Evolutionary conservation across 2,797 vertebrate genomes (phyloP), one percentile per base, ranked within the genome.

Genomic region (Pipistrellus pipistrellus): DNA sequence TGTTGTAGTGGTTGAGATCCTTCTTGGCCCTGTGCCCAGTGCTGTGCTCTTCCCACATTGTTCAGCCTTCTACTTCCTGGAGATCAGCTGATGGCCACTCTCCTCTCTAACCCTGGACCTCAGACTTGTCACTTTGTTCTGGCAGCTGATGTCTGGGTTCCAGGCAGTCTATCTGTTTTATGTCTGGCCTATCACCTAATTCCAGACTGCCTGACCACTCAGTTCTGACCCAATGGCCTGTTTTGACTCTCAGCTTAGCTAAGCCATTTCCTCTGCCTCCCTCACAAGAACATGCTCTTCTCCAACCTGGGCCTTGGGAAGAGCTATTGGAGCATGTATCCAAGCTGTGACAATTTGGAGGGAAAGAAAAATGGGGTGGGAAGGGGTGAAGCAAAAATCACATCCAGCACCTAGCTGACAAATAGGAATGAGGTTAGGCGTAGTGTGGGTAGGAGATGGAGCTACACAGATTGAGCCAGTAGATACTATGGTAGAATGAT

Each of bases 1-100:
- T 11, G n/a, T 51, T 2, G 0, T 0, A 3, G 18, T 18, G 30
- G 0, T 8, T 0, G 0, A 32, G 59, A 41, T 9, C 17, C 20
- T 44, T 66, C 62, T 46, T 10, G 15, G n/a, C 32, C 2, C 76
- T 21, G 6, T 0, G 27, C 17, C 7, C 35, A 0, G 10, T 41
- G 51, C 69, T 32, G 20, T 5, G 41, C n/a, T 46, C 48, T 27
- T 21, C 1, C 27, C 23, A 4, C 32, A 4, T 25, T 21, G n/a
- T 27, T 57, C 48, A 55, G 71, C n/a, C 66, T 62, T 21, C 82
- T n/a, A 21, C 1, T 53, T 72, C 53, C 72, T 66, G 25, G 66
- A 85, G 46, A 20, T 80, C 82, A 88, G 88, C 85, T n/a, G 88
- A 64, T 7, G 3, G 27, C 64, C 6, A 0, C 17, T 44, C 10